Evolutionary conservation across 2,888 invertebrate species (phyloP), one percentile per base, ranked within the genome.

Genomic region (Ochropleura plecta): DNA sequence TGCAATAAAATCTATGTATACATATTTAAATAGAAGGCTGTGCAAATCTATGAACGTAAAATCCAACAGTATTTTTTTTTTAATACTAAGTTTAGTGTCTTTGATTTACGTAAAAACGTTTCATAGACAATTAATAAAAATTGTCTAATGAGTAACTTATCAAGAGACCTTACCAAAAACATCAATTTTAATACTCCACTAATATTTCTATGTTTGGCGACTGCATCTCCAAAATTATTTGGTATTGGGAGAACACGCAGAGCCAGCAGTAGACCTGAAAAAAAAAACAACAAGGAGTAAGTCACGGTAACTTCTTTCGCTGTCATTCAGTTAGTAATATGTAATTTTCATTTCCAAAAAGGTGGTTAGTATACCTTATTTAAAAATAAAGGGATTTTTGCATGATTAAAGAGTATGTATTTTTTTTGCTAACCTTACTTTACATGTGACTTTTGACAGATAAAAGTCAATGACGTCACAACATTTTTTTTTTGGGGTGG

Each of bases 241-340:
- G 98, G 92, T 98, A 99, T 89, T 98, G 98, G 0, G 99, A 98
- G 86, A 97, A 97, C 0, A 99, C 98, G 79, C 98, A 98, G 44
- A 99, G 93, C 98, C 98, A 98, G 91, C 98, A 98, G 91, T 99
- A 99, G 42, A 98, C 97, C 98, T 99, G 95, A 79, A 97, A 97
- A 12, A n/a, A 30, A 62, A 59, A 16, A 20, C 42, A 44, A 60
- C n/a, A 20, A 62, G 0, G n/a, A 62, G n/a, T 44, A 44, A 12
- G 1, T 44, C 7, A n/a, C n/a, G n/a, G 6, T 12, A 14, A 57
- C 4, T 30, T 49, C 14, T 14, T 49, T n/a, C 8, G 8, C 7
- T 16, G 6, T 16, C 3, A 49, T 18, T 18, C 30, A 30, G 30
- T 30, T 30, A 30, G 30, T 30, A 30, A 1, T n/a, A n/a, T 30